Percentiles rank a stretch among this genome's conserved stretches.
phyloP scores from a whole-genome alignment of 2,797 vertebrate genomes.

The Pteropus rufus region DNA sequence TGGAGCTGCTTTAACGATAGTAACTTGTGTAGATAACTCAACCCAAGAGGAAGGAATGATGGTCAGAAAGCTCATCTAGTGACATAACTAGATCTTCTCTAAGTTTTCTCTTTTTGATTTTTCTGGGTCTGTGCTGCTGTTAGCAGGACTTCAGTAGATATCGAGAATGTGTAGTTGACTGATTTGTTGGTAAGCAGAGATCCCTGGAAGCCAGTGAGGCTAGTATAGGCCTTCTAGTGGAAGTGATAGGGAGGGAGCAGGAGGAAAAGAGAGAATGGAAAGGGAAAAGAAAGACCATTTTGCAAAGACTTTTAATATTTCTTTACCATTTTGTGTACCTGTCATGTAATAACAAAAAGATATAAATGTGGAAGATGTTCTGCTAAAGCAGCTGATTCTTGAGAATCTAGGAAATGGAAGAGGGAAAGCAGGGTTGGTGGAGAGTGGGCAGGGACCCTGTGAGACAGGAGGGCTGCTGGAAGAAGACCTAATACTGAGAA shows the following conservation, averaged over 20 bases:
- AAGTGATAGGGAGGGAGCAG: not conserved
- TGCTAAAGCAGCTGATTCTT: not conserved
- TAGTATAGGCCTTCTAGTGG: not conserved
- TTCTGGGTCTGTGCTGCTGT: not conserved
- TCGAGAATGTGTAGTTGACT: fast-evolving
- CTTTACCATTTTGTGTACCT: not conserved
- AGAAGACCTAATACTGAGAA: not conserved
- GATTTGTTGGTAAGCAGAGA: not conserved
- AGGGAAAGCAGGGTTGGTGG: not conserved
- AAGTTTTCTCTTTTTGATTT: not conserved
- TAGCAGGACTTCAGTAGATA: not conserved
- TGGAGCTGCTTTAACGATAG: not conserved
- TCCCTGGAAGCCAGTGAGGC: not conserved
- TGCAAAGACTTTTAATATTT: not conserved
- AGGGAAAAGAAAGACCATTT: not conserved
- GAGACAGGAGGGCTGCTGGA: not conserved
- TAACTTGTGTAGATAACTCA: not conserved
- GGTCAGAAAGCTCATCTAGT: not conserved
- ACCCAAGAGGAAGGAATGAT: not conserved
- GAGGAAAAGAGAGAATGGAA: not conserved
- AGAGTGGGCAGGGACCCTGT: fast-evolving
- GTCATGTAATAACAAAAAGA: not conserved
- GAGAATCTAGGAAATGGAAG: not conserved
- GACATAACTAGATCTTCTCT: not conserved
- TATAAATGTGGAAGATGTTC: not conserved